Evolutionary conservation across 2,797 vertebrate genomes (phyloP).

Genomic region (Dromococcyx pavoninus): DNA sequence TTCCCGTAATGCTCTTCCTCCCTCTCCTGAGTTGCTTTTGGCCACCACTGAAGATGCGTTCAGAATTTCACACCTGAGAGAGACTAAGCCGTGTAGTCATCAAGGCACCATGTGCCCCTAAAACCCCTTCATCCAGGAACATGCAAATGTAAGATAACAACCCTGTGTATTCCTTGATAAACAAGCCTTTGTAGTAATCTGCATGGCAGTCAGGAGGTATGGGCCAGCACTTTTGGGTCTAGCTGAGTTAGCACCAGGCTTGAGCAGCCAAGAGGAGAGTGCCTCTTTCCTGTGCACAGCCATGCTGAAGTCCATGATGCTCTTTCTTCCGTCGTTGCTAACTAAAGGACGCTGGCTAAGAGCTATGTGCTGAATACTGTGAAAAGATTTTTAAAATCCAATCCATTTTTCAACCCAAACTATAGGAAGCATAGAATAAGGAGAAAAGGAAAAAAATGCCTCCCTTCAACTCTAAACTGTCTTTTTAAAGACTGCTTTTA

Average conservation of each 20-base stretch:
- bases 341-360: neutral
- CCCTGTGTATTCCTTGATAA: neutral
- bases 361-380: neutral
- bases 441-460: neutral
- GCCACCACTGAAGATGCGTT: neutral
- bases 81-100: neutral
- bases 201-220: neutral
- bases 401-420: neutral
- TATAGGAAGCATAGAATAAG: neutral
- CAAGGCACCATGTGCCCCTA: neutral
- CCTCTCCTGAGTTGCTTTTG: neutral
- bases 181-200: neutral
- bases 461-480: neutral
- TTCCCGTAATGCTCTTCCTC: neutral
- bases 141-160: neutral
- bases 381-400: neutral
- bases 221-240: neutral
- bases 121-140: neutral
- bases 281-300: neutral
- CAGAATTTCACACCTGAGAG: neutral
- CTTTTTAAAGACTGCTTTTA: neutral
- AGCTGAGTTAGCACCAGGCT: neutral
- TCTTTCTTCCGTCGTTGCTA: neutral
- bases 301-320: neutral
- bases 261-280: fast-evolving